Base-by-base conservation (phyloP, 2,797 vertebrate genomes). In the Potorous gilbertii region DNA sequence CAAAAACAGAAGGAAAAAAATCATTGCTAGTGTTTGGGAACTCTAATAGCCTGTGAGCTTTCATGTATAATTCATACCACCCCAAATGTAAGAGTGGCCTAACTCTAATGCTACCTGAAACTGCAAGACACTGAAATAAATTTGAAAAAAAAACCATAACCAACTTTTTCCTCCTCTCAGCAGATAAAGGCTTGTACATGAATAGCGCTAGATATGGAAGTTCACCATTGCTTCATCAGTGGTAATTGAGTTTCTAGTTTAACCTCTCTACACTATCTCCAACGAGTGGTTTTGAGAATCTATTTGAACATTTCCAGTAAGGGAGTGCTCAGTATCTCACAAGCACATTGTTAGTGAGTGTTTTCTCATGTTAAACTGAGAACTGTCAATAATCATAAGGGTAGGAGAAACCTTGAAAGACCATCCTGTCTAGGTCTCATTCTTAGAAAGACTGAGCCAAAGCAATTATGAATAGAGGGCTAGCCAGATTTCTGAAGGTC, bases 21-120 rank as follows among this genome's bases (percentile, higher is more conserved):
- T 9, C 62, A 62, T 93, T 97, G 93, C 93, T 92, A 55, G 92
- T 56, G 29, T 91, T 91, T 94, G 94, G 94, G 95, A 96, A 93
- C 56, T 92, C 92, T 93, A 96, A 89, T 55, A 56, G 94, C 34
- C 66, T n/a, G 4, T 28, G 46, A 87, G n/a, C 93, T 93, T 91
- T 57, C 74, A 27, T 96, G 55, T 59, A 91, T 95, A 96, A 94
- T 96, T 96, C 57, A 92, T 92, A 66, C 3, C 29, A 93, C 40
- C 40, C 90, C 59, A 94, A 94, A 94, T 94, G 95, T 55, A 93
- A 93, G 91, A 94, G 81, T 6, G 12, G 90, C 12, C 14, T 56
- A 54, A 28, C 9, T 2, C 40, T 46, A 92, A 95, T 31, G n/a
- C 59, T 54, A 21, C 56, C 90, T 90, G 52, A 95, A 92, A 21